These are phyloP conservation scores for Microcebus tavaratra DNA, from an alignment of 2,113 vertebrate genomes.

Conservation along the genomic window DNA sequence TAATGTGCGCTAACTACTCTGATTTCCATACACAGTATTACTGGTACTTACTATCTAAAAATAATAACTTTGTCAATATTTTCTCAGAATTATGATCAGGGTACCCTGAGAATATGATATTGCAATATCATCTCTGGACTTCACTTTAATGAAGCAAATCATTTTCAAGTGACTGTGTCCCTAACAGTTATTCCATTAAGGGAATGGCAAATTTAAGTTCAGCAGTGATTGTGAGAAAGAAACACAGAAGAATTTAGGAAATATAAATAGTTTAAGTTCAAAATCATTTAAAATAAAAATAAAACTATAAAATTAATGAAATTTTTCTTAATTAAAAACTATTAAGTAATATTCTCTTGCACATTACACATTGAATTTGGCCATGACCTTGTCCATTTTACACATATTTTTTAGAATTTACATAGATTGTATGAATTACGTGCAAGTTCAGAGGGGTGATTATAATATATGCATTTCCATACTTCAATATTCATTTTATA, in stretches of 20 bases:
- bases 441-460: not conserved
- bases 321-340: not conserved
- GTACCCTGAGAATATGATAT: not conserved
- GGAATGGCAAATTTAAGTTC: not conserved
- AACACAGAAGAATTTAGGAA: not conserved
- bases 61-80: not conserved
- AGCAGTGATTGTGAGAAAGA: not conserved
- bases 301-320: not conserved
- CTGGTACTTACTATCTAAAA: not conserved
- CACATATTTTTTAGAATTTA: not conserved
- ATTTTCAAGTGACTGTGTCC: not conserved
- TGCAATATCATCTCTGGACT: not conserved
- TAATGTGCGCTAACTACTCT: not conserved
- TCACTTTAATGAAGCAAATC: not conserved
- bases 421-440: not conserved
- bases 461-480: not conserved
- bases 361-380: not conserved
- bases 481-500: not conserved
- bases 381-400: not conserved
- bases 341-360: not conserved
- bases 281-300: conserved; percentile 10
- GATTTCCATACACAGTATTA: not conserved
- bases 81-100: not conserved
- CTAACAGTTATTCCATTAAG: not conserved
- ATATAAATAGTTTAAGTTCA: not conserved